Evolutionary conservation across 2,113 vertebrate genomes (phyloP).

Genomic region (Nipponia nippon): DNA sequence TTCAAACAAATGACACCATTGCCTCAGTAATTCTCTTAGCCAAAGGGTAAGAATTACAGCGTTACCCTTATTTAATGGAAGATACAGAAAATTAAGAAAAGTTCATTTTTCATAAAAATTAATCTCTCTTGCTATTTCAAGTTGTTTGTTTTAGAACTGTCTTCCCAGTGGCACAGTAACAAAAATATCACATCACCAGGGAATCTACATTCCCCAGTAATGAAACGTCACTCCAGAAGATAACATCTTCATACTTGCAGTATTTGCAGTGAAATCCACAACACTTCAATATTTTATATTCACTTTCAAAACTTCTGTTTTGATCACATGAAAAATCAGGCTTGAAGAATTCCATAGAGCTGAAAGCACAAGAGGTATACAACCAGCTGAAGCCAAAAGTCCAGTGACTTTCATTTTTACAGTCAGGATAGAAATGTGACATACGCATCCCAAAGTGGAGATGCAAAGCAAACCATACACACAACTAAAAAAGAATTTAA

Average conservation of each 20-base stretch:
- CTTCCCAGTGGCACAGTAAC: background rate
- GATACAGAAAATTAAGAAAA: background rate
- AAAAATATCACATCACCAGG: background rate
- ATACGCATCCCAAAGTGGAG: background rate
- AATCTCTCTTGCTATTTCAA: background rate
- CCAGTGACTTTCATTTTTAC: background rate
- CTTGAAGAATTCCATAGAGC: background rate
- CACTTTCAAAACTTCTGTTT: background rate
- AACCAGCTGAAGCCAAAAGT: background rate
- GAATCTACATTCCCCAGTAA: background rate
- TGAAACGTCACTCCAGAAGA: background rate
- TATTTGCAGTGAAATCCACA: background rate
- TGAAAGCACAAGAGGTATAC: background rate
- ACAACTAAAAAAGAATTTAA: background rate
- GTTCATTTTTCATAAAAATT: background rate
- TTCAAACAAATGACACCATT: background rate
- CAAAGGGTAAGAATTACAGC: background rate
- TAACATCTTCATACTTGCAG: background rate
- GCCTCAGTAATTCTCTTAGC: background rate
- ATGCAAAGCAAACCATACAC: background rate
- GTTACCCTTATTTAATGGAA: background rate
- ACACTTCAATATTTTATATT: constrained; percentile 2
- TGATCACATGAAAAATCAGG: background rate
- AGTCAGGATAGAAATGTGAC: background rate
- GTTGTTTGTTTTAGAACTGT: background rate